Evolutionary conservation across 1,140 invertebrate species (phyloP).

Genomic region (Drosophila erecta): DNA sequence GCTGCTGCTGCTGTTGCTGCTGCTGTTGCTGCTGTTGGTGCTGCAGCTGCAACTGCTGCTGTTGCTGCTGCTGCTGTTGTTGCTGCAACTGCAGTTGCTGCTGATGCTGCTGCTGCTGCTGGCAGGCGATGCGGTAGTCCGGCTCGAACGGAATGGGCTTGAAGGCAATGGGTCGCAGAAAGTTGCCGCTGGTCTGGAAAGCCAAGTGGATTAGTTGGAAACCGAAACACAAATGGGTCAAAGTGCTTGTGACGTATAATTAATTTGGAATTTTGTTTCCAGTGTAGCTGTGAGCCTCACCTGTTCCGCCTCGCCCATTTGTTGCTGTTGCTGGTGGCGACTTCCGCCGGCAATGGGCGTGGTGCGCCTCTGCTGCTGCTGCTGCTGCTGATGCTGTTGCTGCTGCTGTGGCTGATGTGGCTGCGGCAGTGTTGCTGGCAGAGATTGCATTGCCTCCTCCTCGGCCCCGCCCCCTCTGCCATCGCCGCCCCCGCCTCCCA

Average conservation of each 20-base stretch:
- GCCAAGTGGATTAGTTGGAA: slow-evolving; percentile 4
- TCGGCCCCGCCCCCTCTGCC: slow-evolving; percentile 15
- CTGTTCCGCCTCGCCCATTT: slow-evolving; percentile 65
- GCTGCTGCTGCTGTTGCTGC: slow-evolving; percentile 2
- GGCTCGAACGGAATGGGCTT: slow-evolving; percentile 84
- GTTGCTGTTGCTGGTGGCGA: slow-evolving; percentile 50
- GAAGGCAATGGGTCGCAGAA: slow-evolving; percentile 80
- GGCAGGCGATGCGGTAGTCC: slow-evolving; percentile 77
- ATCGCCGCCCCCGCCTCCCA: slow-evolving; percentile 11
- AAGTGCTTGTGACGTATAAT: too few relatives aligned
- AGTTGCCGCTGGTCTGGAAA: slow-evolving; percentile 46
- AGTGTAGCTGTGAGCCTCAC: slow-evolving; percentile 33
- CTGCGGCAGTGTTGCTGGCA: slow-evolving; percentile 51
- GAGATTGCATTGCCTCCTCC: slow-evolving; percentile 58
- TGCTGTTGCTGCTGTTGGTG: not conserved
- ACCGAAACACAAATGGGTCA: too few relatives aligned
- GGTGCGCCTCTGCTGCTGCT: slow-evolving; percentile 55
- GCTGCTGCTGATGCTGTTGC: slow-evolving; percentile 22
- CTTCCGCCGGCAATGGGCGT: slow-evolving; percentile 66
- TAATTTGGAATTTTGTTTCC: not conserved
- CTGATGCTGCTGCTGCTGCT: slow-evolving; percentile 57
- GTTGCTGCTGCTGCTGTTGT: slow-evolving; percentile 22
- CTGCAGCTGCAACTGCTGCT: slow-evolving; percentile 12
- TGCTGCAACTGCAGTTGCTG: slow-evolving; percentile 33
- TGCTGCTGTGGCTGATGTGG: slow-evolving; percentile 35